These are phyloP conservation scores for Heterodera filipjevi DNA, from an alignment of 2,888 invertebrate genomes.

Conservation along the genomic window DNA sequence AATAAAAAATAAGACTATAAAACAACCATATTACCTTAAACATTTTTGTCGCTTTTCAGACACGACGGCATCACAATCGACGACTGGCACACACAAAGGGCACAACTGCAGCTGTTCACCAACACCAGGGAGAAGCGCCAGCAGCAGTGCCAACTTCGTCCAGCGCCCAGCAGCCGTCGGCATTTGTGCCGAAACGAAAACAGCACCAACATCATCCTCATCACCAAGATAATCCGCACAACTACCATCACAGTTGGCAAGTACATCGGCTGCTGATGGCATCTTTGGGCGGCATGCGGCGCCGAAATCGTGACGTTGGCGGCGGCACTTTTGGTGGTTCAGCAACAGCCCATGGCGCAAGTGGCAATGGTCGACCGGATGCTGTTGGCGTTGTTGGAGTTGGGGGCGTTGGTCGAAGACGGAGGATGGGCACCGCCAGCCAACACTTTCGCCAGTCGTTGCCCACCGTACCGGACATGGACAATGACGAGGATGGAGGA, in stretches of 20 bases:
- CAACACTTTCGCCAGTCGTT: not conserved
- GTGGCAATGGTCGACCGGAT: not conserved
- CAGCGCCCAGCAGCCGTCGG: too few relatives aligned
- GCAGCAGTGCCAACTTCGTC: too few relatives aligned
- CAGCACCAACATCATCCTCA: not conserved
- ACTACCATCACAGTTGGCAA: not conserved
- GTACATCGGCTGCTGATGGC: not conserved
- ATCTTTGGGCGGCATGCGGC: not conserved
- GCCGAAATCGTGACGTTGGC: not conserved
- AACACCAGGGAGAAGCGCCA: too few relatives aligned
- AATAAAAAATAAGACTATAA: too few relatives aligned
- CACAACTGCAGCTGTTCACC: too few relatives aligned
- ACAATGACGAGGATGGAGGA: not conserved
- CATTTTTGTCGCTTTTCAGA: too few relatives aligned
- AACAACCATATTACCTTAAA: too few relatives aligned
- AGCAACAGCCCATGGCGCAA: too few relatives aligned
- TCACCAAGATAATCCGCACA: not conserved
- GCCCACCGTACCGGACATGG: not conserved
- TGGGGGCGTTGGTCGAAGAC: not conserved
- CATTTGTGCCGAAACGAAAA: too few relatives aligned
- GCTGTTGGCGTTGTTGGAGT: not conserved
- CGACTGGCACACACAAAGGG: too few relatives aligned
- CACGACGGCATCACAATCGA: too few relatives aligned
- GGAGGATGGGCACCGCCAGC: not conserved
- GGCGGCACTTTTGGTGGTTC: too few relatives aligned